Percentiles rank a stretch among this genome's conserved stretches.
phyloP scores from a whole-genome alignment of 2,113 vertebrate genomes.

The Cichladusa arquata region DNA sequence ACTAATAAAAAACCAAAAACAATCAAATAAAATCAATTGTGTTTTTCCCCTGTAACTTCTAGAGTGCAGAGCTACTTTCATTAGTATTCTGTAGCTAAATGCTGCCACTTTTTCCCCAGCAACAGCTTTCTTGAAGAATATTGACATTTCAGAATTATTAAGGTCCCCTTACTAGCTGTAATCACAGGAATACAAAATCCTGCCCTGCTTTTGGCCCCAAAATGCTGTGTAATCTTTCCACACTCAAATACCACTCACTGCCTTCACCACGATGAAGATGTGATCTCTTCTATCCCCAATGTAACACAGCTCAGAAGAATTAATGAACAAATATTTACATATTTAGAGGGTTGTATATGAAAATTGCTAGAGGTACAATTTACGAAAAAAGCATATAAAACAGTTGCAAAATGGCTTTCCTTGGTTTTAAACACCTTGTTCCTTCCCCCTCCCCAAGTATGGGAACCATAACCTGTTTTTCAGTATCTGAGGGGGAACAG shows the following conservation, averaged over 20 bases:
- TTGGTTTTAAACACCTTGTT: neutral
- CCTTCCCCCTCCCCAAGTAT: neutral
- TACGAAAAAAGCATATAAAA: neutral
- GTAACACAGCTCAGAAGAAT: neutral
- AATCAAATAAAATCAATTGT: neutral
- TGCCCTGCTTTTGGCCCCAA: neutral
- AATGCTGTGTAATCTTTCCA: neutral
- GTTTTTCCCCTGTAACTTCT: neutral
- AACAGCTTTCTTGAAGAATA: neutral
- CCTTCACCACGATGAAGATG: neutral
- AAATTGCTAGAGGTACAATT: neutral
- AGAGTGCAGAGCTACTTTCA: neutral
- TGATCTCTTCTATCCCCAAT: neutral
- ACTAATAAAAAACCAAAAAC: neutral
- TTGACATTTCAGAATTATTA: neutral
- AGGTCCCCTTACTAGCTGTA: neutral
- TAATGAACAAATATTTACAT: neutral
- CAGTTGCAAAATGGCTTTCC: neutral
- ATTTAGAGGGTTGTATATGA: neutral
- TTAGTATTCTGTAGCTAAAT: constrained; percentile 34
- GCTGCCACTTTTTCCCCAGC: neutral
- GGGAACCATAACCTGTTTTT: neutral
- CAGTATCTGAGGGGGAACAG: neutral
- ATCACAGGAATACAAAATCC: neutral
- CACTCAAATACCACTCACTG: neutral